phyloP scores from a whole-genome alignment of 2,797 vertebrate species.

The Sebastes itinus region DNA sequence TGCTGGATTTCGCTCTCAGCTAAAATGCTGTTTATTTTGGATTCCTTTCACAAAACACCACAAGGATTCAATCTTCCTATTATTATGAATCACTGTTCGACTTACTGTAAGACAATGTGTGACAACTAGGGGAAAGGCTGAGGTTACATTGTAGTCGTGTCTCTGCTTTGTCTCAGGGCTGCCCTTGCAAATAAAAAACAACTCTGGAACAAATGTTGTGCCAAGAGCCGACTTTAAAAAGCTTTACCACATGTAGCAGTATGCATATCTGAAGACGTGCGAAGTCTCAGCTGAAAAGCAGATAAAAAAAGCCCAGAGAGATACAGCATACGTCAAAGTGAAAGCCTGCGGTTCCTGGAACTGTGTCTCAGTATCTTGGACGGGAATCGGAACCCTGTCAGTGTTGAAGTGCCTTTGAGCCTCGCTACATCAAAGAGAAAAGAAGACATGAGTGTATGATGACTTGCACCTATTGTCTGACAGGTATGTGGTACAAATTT shows the following conservation, averaged over 20 bases:
- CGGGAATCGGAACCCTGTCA: not conserved
- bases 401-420: not conserved
- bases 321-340: not conserved
- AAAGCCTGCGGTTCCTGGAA: constrained; percentile 21
- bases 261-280: not conserved
- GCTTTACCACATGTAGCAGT: not conserved
- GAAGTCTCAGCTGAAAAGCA: constrained; percentile 2
- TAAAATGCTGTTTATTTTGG: constrained; percentile 56
- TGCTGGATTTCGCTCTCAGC: constrained; percentile 14
- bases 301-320: constrained; percentile 13
- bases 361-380: not conserved
- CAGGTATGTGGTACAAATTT: not conserved
- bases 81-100: constrained; percentile 39
- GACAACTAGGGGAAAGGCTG: constrained; percentile 26
- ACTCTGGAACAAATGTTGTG: constrained; percentile 17
- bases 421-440: not conserved
- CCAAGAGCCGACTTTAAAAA: constrained; percentile 1
- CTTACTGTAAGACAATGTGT: constrained; percentile 36
- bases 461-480: not conserved
- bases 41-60: constrained; percentile 30
- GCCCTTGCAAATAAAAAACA: constrained; percentile 15
- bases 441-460: not conserved
- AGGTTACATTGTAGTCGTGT: constrained; percentile 25
- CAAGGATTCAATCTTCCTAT: constrained; percentile 58
- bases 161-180: constrained; percentile 47